Conservation (phyloP, 2,797 vertebrate genomes). For the Chaunax sp. region DNA sequence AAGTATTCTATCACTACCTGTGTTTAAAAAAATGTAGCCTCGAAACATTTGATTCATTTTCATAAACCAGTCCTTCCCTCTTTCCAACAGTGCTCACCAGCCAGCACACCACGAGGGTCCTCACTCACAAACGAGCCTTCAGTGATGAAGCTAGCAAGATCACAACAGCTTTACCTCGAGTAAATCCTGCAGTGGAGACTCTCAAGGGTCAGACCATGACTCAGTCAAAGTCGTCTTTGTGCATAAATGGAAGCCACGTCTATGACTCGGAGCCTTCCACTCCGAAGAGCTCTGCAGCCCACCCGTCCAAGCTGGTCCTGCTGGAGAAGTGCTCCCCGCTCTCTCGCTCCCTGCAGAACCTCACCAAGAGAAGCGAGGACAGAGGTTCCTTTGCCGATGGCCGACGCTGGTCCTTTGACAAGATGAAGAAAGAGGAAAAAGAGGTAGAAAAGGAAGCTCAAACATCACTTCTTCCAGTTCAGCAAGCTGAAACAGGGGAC, state of each 20-base stretch:
- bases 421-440: conserved; percentile 80
- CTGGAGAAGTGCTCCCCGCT: conserved; percentile 83
- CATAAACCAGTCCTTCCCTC: conserved; percentile 20
- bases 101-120: conserved; percentile 84
- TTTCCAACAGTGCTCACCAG: conserved; percentile 80
- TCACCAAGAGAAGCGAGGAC: conserved; percentile 83
- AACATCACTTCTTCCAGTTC: conserved; percentile 45
- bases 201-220: conserved; percentile 85
- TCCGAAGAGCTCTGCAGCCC: conserved; percentile 57
- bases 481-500: conserved; percentile 69
- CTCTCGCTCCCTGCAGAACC: conserved; percentile 84
- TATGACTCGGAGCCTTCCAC: conserved; percentile 85
- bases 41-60: neutral
- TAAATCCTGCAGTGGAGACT: conserved; percentile 76
- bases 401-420: conserved; percentile 85
- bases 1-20: no score
- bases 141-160: conserved; percentile 91
- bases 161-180: conserved; percentile 62
- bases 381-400: conserved; percentile 67
- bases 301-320: conserved; percentile 81
- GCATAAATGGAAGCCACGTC: conserved; percentile 96
- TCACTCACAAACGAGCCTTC: conserved; percentile 93
- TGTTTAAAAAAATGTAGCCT: neutral
- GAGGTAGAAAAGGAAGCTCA: conserved; percentile 76
- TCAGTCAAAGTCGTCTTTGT: conserved; percentile 90